phyloP scores from a whole-genome alignment of 2,888 invertebrate genomes.

The Dione vanillae region DNA sequence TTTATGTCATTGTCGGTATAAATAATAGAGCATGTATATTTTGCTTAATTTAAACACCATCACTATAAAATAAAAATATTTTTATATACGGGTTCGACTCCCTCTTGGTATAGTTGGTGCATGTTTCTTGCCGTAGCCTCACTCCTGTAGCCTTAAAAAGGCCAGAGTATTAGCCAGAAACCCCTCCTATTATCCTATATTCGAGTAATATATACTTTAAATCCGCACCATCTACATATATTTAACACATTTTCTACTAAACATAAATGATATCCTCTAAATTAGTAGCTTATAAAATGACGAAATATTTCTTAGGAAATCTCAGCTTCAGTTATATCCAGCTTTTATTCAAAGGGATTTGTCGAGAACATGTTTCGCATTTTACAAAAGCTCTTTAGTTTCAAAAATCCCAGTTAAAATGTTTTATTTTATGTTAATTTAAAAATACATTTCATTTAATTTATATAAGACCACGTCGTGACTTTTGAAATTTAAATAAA shows the following conservation, averaged over 20 bases:
- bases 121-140: too few species aligned
- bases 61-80: too few species aligned
- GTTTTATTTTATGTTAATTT: constrained; percentile 17
- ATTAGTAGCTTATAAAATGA: neutral
- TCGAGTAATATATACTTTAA: neutral
- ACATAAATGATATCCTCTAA: neutral
- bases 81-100: too few species aligned
- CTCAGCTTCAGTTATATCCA: neutral
- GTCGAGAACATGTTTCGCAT: constrained; percentile 7
- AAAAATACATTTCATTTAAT: constrained; percentile 20
- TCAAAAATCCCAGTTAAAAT: constrained; percentile 12
- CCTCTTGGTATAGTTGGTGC: too few species aligned
- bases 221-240: too few species aligned
- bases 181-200: too few species aligned
- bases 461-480: constrained; percentile 12
- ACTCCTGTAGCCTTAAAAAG: too few species aligned
- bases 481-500: constrained; percentile 22
- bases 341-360: constrained; percentile 6
- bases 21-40: constrained; percentile 6
- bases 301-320: neutral
- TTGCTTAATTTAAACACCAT: neutral
- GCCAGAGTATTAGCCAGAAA: too few species aligned
- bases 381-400: constrained; percentile 15
- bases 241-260: too few species aligned
- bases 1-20: constrained; percentile 23